These are phyloP conservation scores for Ctenosaura bakeri DNA, from an alignment of 2,797 vertebrate genomes.

Conservation along the genomic window DNA sequence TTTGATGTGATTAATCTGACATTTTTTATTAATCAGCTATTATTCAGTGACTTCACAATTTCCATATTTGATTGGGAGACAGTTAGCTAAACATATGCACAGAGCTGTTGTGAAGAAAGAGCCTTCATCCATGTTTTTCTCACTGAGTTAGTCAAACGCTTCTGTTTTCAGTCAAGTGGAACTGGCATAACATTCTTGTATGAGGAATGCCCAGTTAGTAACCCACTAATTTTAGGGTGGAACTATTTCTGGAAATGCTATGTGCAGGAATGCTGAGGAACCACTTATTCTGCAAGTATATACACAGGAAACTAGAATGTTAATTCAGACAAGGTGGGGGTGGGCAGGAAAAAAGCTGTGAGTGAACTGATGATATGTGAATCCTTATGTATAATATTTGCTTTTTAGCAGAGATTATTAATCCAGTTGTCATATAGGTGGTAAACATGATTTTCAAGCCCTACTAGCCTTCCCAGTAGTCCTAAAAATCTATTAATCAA, in stretches of 20 bases:
- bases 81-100: not conserved
- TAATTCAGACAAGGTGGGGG: constrained; percentile 30
- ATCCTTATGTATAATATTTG: not conserved
- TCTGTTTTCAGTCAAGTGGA: constrained; percentile 48
- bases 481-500: not conserved
- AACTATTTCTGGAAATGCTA: constrained; percentile 61
- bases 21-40: constrained; percentile 16
- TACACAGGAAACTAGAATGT: constrained; percentile 34
- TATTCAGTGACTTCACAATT: constrained; percentile 33
- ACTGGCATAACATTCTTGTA: constrained; percentile 49
- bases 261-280: constrained; percentile 49
- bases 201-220: constrained; percentile 46
- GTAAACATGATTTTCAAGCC: not conserved
- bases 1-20: not conserved
- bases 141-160: constrained; percentile 37
- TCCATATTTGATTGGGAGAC: constrained; percentile 15
- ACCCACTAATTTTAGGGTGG: constrained; percentile 63
- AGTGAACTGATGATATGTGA: constrained; percentile 7
- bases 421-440: not conserved
- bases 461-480: not conserved
- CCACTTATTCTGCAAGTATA: constrained; percentile 37
- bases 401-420: not conserved
- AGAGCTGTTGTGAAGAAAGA: not conserved
- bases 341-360: not conserved
- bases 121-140: not conserved